Evolutionary conservation across 2,888 invertebrate genomes (phyloP), one percentile per base, ranked within the genome.

Genomic region (Pristionchus arcanus): DNA sequence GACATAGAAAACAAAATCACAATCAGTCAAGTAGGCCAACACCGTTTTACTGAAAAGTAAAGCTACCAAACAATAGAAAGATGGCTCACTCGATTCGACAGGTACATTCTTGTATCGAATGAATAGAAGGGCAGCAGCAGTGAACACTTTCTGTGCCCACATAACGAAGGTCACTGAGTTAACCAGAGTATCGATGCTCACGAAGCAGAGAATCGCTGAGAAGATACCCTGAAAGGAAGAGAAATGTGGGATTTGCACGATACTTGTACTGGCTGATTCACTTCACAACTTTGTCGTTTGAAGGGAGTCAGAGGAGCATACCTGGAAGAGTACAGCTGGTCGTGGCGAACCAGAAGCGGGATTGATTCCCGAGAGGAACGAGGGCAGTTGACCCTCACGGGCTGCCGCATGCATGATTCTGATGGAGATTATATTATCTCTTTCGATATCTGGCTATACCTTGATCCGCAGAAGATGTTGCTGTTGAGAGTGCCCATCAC

Each of bases 101-200:
- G 90, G 91, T 31, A 92, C 92, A 59, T 92, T 90, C 68, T 91
- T 87, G 77, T 90, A 91, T 88, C 92, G 85, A 49, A 93, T 92
- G 91, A 91, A 92, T 53, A 93, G 89, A 1, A 93, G 90, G 9
- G 92, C 93, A 2, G 91, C 90, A 84, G 93, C 91, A 42, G 93
- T 92, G 81, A 92, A 91, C 11, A 90, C 91, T 55, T 88, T 88
- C 87, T 90, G 90, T 16, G 83, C 84, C 90, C 90, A 90, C 91
- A 93, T 93, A 3, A 93, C 93, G 85, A 93, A 93, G n/a, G 93
- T 92, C 49, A 93, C 93, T 88, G 92, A 92, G 89, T 92, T 93
- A 90, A 93, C 92, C 15, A 93, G 91, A 19, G 90, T 90, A 37
- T 92, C 91, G 25, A 91, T 91, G 87, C 91, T 91, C 71, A 92